These are phyloP conservation scores for Nasua narica DNA, from an alignment of 2,797 vertebrate genomes.

Conservation along the genomic window DNA sequence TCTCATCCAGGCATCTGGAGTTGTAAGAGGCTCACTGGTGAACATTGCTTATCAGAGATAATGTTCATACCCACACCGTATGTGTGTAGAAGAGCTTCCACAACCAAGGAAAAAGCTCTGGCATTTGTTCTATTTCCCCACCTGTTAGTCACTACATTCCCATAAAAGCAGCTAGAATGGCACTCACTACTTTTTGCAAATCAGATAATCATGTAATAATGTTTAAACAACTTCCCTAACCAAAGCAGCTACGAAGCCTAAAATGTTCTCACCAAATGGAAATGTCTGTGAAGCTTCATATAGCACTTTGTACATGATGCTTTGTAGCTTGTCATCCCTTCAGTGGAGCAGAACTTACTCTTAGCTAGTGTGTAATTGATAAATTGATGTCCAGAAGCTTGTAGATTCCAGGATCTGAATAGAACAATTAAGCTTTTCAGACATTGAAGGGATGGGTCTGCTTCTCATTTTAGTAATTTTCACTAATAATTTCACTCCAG, in stretches of 20 bases:
- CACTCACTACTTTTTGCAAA: neutral
- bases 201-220: neutral
- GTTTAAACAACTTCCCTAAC: neutral
- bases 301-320: neutral
- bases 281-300: neutral
- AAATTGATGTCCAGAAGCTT: neutral
- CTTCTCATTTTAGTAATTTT: constrained; percentile 42
- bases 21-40: neutral
- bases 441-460: neutral
- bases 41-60: neutral
- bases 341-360: neutral
- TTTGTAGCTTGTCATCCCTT: neutral
- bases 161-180: neutral
- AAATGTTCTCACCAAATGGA: neutral
- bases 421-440: constrained; percentile 23
- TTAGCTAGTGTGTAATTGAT: neutral
- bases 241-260: neutral
- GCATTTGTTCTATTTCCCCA: neutral
- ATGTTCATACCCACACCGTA: fast-evolving
- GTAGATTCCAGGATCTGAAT: neutral
- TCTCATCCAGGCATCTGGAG: neutral
- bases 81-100: neutral
- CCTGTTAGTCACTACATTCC: neutral
- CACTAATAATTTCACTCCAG: neutral
- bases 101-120: neutral